phyloP scores from a whole-genome alignment of 2,888 invertebrate genomes.

The Fissipunctia ypsillon region DNA sequence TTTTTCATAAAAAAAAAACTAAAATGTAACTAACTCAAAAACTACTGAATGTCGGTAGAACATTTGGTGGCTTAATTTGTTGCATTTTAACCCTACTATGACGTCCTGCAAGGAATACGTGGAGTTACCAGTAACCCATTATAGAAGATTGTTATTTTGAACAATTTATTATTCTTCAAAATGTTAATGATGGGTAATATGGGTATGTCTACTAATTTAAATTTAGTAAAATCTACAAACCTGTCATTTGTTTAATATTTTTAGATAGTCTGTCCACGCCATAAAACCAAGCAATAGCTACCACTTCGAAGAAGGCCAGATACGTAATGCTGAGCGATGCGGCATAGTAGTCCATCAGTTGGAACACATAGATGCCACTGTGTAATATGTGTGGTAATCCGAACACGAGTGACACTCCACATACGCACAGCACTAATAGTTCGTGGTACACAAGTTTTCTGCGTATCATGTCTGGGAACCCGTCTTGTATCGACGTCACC shows the following conservation, averaged over 20 bases:
- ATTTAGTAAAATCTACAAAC: slow-evolving; percentile 80
- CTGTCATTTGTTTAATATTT: slow-evolving; percentile 97
- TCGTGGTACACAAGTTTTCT: slow-evolving; percentile 96
- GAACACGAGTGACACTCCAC: slow-evolving; percentile 94
- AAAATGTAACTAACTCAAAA: no score
- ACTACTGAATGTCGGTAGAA: no score
- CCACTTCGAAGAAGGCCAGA: slow-evolving; percentile 97
- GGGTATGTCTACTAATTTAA: slow-evolving; percentile 1
- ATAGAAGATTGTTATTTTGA: not conserved
- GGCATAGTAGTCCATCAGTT: slow-evolving; percentile 98
- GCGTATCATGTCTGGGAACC: slow-evolving; percentile 96
- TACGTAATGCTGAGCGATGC: slow-evolving; percentile 97
- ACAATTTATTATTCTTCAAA: not conserved
- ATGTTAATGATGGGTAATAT: no score
- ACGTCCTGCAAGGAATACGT: no score
- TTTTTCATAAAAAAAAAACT: no score
- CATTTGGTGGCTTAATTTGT: no score
- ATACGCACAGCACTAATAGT: slow-evolving; percentile 95
- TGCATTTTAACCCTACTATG: no score
- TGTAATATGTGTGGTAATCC: slow-evolving; percentile 97
- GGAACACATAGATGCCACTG: slow-evolving; percentile 97
- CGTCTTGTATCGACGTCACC: slow-evolving; percentile 97
- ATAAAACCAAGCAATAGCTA: slow-evolving; percentile 97
- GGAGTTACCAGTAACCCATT: no score
- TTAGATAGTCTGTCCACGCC: slow-evolving; percentile 94